Base-by-base conservation (phyloP, 2,113 vertebrate genomes). In the Oreochromis tanganicae region DNA sequence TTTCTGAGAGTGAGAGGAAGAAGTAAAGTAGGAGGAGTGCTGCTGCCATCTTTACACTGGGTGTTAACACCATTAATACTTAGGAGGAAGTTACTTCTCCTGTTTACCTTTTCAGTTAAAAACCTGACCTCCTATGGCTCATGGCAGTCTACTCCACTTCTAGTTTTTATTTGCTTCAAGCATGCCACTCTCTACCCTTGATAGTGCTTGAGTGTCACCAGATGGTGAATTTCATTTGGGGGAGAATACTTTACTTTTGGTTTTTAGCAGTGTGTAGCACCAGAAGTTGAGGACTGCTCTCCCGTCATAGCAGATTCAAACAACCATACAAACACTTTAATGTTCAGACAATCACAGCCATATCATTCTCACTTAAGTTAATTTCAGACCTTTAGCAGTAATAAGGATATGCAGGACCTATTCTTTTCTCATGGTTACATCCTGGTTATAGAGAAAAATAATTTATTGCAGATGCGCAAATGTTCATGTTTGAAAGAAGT, bases 391-490 rank as follows among this genome's bases (percentile, higher is more conserved):
- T 71, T 61, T 36, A 83, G 54, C 87, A 86, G 8, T 83, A 89
- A 83, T 32, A 80, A 90, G 24, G 80, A 80, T 55, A 57, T 57
- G 41, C 82, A 80, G 50, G 78, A 83, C 81, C 41, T 82, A 27
- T 83, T 88, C 9, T 88, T 88, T 85, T 88, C 36, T 59, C 63
- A 90, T 56, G 66, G 38, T 63, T 86, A 84, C 61, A 87, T 71
- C 85, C 55, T 83, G 10, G 61, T 84, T 87, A 90, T 43, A 93
- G 83, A 88, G 91, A 71, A 87, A 91, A 88, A 91, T 96, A 94
- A 97, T 96, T 96, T 96, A 96, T 96, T 96, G 81, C 87, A 89
- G 84, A 87, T 84, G 85, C 91, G 83, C 93, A 90, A 82, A 89
- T 82, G 73, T 91, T 89, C 54, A 82, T 85, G 79, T 86, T 91